Evolutionary conservation across 2,888 invertebrate genomes (phyloP).

Genomic region (Clunio marinus): DNA sequence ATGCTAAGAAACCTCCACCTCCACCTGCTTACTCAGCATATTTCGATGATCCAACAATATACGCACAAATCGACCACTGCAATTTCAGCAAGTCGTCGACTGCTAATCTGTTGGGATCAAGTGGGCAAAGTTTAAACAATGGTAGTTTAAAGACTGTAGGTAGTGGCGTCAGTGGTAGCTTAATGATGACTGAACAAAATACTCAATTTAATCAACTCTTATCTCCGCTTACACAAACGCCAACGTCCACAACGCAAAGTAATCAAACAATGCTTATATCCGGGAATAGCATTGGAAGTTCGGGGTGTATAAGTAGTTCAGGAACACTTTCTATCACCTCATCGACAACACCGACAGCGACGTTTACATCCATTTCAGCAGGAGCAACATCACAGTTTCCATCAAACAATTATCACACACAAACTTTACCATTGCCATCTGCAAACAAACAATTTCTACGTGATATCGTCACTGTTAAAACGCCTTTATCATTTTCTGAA

Average conservation of each 20-base stretch:
- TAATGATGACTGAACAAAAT: conserved; percentile 44
- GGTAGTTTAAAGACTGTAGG: conserved; percentile 39
- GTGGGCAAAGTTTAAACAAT: conserved; percentile 41
- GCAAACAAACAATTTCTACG: conserved; percentile 50
- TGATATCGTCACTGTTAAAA: conserved; percentile 65
- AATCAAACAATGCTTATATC: conserved; percentile 22
- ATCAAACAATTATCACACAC: conserved; percentile 33
- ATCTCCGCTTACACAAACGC: conserved; percentile 50
- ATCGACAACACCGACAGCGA: conserved; percentile 21
- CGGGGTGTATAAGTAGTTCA: conserved; percentile 3
- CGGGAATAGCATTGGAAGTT: conserved; percentile 10
- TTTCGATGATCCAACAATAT: conserved; percentile 64
- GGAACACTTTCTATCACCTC: neutral
- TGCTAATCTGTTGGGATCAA: conserved; percentile 43
- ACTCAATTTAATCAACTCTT: conserved; percentile 52
- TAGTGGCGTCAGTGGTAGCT: conserved; percentile 42
- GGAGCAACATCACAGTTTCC: conserved; percentile 14
- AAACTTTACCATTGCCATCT: conserved; percentile 39
- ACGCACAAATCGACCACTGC: conserved; percentile 67
- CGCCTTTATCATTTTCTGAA: conserved; percentile 63
- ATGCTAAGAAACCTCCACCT: conserved; percentile 41
- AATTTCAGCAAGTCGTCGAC: conserved; percentile 52
- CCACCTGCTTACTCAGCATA: conserved; percentile 50
- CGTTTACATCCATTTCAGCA: conserved; percentile 17
- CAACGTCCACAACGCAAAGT: conserved; percentile 43